These are phyloP conservation scores for Mesorhabditis spiculigera DNA, from an alignment of 2,888 invertebrate genomes.

Conservation along the genomic window DNA sequence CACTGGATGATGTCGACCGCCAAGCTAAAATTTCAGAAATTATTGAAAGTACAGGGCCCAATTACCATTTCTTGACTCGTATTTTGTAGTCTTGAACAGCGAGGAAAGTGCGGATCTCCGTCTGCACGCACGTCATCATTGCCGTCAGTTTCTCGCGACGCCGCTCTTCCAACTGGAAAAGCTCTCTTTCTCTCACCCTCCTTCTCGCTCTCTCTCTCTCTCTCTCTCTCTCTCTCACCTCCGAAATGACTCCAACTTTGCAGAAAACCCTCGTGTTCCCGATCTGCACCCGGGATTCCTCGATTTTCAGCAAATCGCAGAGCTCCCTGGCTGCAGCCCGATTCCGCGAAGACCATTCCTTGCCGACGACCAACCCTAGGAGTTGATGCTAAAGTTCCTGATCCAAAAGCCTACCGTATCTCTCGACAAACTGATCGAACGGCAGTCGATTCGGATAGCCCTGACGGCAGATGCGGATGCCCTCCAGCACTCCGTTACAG, in stretches of 20 bases:
- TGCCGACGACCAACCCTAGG: background rate
- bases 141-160: constrained; percentile 23
- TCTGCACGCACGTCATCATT: constrained; percentile 42
- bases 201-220: background rate
- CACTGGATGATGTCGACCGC: constrained; percentile 41
- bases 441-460: constrained; percentile 99
- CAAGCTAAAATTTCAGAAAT: constrained; percentile 20
- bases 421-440: constrained; percentile 98
- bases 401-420: constrained; percentile 67
- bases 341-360: background rate
- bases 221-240: constrained; percentile 21
- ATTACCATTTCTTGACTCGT: constrained; percentile 26
- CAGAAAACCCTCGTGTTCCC: constrained; percentile 51
- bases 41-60: background rate
- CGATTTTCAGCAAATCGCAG: constrained; percentile 23
- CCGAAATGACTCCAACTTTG: constrained; percentile 52
- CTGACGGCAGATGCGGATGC: constrained; percentile 98
- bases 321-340: constrained; percentile 1
- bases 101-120: constrained; percentile 39
- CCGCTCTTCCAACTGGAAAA: constrained; percentile 24
- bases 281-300: constrained; percentile 38
- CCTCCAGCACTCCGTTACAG: constrained; percentile 99
- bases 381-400: background rate
- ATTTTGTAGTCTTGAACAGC: constrained; percentile 23
- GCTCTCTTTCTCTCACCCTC: background rate